phyloP scores from a whole-genome alignment of 2,113 vertebrate species.

The Perccottus glenii region DNA sequence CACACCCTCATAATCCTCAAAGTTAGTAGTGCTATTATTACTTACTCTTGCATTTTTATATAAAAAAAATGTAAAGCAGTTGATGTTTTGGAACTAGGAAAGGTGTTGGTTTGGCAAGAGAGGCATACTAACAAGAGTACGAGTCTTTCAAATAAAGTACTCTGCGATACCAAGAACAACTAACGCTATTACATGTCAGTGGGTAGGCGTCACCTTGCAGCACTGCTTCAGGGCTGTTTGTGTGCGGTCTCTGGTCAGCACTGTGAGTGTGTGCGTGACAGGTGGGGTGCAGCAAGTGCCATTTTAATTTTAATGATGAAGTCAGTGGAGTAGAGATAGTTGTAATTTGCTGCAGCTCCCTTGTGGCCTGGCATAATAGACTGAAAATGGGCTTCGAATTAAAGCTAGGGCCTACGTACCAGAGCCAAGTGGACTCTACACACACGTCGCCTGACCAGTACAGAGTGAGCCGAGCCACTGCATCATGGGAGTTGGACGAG shows the following conservation, averaged over 20 bases:
- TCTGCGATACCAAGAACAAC: no score
- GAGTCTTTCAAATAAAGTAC: no score
- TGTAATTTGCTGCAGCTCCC: conserved; percentile 76
- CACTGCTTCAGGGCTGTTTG: conserved; percentile 11
- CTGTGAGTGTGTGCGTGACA: conserved; percentile 47
- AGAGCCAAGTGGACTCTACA: conserved; percentile 46
- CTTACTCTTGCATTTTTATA: no score
- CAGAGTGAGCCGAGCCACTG: conserved; percentile 31
- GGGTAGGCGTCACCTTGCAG: no score
- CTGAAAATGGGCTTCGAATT: conserved; percentile 75
- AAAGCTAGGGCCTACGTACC: conserved; percentile 63
- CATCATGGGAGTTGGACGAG: conserved; percentile 22
- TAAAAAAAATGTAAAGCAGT: no score
- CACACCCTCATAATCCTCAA: no score
- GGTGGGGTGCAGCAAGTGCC: conserved; percentile 62
- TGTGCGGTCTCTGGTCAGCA: conserved; percentile 36
- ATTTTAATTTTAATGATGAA: conserved; percentile 78
- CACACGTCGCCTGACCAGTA: conserved; percentile 4
- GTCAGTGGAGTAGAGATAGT: conserved; percentile 76
- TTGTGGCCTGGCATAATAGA: conserved; percentile 72
- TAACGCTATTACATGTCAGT: no score
- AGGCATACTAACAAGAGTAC: no score
- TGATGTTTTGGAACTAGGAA: no score
- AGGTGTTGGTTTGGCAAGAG: no score
- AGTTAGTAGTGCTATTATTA: no score